Evolutionary conservation across 2,797 vertebrate genomes (phyloP).

Genomic region (Tarsius wallacei): DNA sequence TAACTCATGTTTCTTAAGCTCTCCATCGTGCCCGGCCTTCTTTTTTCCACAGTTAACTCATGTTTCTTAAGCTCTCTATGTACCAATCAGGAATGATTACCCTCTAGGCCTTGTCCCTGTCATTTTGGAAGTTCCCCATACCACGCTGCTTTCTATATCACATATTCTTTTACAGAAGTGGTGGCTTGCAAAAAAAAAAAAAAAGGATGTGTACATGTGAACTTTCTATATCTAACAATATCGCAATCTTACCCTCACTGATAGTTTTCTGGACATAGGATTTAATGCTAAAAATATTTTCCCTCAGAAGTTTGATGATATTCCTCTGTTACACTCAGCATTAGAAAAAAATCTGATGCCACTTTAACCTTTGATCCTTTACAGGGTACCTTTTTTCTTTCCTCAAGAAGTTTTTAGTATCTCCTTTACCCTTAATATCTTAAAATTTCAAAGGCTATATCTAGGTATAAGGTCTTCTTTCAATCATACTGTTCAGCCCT

Average conservation of each 20-base stretch:
- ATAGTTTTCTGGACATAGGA: neutral
- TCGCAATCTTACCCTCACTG: neutral
- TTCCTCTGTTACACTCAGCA: neutral
- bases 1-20: neutral
- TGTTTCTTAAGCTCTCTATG: neutral
- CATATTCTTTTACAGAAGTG: neutral
- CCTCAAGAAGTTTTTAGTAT: neutral
- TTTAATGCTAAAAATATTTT: constrained; percentile 47
- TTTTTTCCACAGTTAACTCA: neutral
- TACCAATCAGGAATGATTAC: neutral
- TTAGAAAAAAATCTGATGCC: neutral
- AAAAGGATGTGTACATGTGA: neutral
- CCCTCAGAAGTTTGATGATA: neutral
- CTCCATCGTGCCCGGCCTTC: neutral
- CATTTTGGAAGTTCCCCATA: neutral
- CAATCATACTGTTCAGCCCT: neutral
- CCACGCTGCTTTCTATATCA: neutral
- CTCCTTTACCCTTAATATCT: neutral
- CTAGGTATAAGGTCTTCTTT: neutral
- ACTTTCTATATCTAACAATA: constrained; percentile 35
- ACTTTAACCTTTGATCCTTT: neutral
- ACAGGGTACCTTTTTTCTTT: neutral
- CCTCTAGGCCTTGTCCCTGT: neutral
- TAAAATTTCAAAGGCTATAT: constrained; percentile 30
- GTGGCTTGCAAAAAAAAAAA: neutral